Evolutionary conservation across 1,140 invertebrate species (phyloP).

Genomic region (Hyposmocoma kahamanoa): DNA sequence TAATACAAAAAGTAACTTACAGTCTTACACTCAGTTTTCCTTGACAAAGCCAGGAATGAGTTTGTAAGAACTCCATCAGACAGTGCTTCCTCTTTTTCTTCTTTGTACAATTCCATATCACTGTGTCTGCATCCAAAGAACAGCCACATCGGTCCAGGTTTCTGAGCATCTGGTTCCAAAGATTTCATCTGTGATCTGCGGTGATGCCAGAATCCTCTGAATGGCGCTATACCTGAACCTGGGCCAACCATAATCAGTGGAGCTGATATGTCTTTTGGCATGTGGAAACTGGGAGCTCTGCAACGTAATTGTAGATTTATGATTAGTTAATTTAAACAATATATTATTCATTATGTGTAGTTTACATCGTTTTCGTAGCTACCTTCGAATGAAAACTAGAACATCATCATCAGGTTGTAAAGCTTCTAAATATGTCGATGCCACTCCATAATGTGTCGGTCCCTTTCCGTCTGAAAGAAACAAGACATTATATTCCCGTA

Average conservation of each 20-base stretch:
- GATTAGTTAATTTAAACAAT: background rate
- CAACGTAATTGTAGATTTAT: slow-evolving; percentile 29
- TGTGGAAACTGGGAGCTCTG: slow-evolving; percentile 92
- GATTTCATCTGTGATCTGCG: slow-evolving; percentile 48
- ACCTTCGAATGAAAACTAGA: slow-evolving; percentile 89
- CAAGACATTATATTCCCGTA: background rate
- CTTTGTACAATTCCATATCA: slow-evolving; percentile 88
- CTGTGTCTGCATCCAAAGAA: slow-evolving; percentile 93
- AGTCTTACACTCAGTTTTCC: slow-evolving; percentile 86
- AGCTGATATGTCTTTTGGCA: slow-evolving; percentile 86
- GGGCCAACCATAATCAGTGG: slow-evolving; percentile 97
- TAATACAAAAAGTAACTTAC: slow-evolving; percentile 77
- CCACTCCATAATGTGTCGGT: slow-evolving; percentile 92
- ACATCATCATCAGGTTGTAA: slow-evolving; percentile 80
- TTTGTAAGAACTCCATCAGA: slow-evolving; percentile 82
- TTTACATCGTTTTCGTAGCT: slow-evolving; percentile 27
- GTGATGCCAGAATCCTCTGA: slow-evolving; percentile 95
- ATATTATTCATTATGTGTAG: background rate
- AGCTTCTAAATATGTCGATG: slow-evolving; percentile 91
- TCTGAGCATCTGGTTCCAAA: slow-evolving; percentile 16
- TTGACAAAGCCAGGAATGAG: slow-evolving; percentile 88
- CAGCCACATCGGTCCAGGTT: slow-evolving; percentile 83
- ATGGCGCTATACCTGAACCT: slow-evolving; percentile 94
- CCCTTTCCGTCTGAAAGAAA: slow-evolving; percentile 80
- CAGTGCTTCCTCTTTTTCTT: slow-evolving; percentile 87